Evolutionary conservation across 2,797 vertebrate species (phyloP), one percentile per base, ranked within the genome.

Genomic region (Thripadectes ignobilis): DNA sequence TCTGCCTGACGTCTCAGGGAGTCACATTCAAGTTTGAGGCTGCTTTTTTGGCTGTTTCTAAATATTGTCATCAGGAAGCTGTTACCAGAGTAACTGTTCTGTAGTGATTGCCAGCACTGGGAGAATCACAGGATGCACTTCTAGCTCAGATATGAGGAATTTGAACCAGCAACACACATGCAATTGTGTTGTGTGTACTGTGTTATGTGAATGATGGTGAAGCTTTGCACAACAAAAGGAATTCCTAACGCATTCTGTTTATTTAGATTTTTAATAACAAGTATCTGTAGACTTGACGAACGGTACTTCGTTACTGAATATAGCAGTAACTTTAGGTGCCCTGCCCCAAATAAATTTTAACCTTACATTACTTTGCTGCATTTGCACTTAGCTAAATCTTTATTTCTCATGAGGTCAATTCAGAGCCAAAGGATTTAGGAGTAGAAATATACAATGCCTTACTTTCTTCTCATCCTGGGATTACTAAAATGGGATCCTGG

Each of bases 51-150:
- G 27, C 34, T 38, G 1, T 6, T 26, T 16, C 82, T 51, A 34
- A 26, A 29, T 78, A 54, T 16, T 63, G 49, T 23, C 68, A 29
- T 30, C 49, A 27, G 71, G 74, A 93, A 80, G 51, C 32, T 69
- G 62, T 82, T 88, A 52, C 63, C 66, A 67, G 20, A 94, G 29
- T 39, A 61, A 52, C 61, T 88, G 73, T 58, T 95, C 82, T 61
- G 10, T 20, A 46, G 75, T 63, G 71, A 55, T 76, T 93, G 52
- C 57, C 62, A 73, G 32, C 30, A 20, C 48, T 68, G 17, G 32
- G 66, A 72, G 73, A 51, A 66, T 68, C 21, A 12, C 65, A 86
- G 74, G 55, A 62, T 88, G n/a, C 65, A n/a, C 23, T 80, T 85
- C 9, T 19, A 57, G 29, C 54, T 79, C 36, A 78, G 19, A 87